A percentile compares a stretch with the other conserved stretches of the same genome.
Conservation (phyloP, 2,113 vertebrate genomes). For the Girardinichthys multiradiatus region DNA sequence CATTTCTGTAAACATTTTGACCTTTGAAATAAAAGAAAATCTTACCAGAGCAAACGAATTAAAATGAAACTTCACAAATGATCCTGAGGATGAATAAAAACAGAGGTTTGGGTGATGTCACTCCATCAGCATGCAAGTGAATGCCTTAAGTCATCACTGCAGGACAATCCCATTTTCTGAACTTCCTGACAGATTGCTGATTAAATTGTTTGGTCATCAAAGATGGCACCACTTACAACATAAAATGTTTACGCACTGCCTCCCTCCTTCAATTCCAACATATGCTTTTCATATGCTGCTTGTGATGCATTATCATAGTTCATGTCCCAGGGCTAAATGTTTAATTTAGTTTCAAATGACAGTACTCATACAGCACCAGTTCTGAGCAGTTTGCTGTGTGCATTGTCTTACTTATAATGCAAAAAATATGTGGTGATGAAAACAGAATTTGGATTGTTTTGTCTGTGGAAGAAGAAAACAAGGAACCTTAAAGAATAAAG, state of each 20-base stretch:
- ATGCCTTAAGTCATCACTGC: slow-evolving; percentile 54
- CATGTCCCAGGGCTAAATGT: slow-evolving; percentile 58
- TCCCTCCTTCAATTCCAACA: slow-evolving; percentile 4
- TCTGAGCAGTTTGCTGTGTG: slow-evolving; percentile 30
- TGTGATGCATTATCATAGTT: slow-evolving; percentile 27
- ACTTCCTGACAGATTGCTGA: slow-evolving; percentile 60
- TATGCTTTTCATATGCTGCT: slow-evolving; percentile 39
- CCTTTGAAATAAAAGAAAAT: slow-evolving; percentile 21
- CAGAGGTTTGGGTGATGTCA: slow-evolving; percentile 38
- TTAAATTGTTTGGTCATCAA: slow-evolving; percentile 57
- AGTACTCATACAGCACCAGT: slow-evolving; percentile 35
- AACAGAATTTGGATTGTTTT: slow-evolving; percentile 54
- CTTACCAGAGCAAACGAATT: slow-evolving; percentile 28
- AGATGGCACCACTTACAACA: slow-evolving; percentile 52
- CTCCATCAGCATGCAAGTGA: slow-evolving; percentile 42
- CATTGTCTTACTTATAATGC: slow-evolving; percentile 65
- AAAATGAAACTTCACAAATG: slow-evolving; percentile 39
- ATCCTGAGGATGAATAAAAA: slow-evolving; percentile 40
- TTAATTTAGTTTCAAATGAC: slow-evolving; percentile 65
- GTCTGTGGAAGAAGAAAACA: slow-evolving; percentile 51
- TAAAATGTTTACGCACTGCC: slow-evolving; percentile 47
- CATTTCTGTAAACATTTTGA: slow-evolving; percentile 36
- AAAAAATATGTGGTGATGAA: slow-evolving; percentile 60
- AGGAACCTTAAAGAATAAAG: slow-evolving; percentile 41
- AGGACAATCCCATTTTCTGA: slow-evolving; percentile 56